Evolutionary conservation across 2,888 invertebrate genomes (phyloP).

Genomic region (Noctua janthe): DNA sequence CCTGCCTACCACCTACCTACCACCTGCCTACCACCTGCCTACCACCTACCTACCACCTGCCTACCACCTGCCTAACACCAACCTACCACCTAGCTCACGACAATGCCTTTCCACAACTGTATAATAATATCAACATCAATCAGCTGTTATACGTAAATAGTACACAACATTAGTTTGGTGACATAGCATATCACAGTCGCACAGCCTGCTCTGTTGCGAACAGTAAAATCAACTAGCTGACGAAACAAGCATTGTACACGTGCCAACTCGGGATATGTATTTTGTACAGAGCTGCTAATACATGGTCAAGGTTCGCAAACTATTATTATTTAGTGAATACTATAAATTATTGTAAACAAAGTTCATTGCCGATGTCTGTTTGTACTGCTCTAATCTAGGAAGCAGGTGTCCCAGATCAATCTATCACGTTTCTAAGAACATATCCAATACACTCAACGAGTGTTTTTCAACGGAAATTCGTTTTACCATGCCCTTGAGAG

Average conservation of each 20-base stretch:
- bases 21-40: too few relatives aligned
- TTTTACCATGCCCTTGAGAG: too few relatives aligned
- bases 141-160: constrained; percentile 31
- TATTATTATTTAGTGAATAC: constrained; percentile 43
- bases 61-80: too few relatives aligned
- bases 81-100: too few relatives aligned
- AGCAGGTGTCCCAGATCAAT: constrained; percentile 13
- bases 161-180: constrained; percentile 8
- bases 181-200: constrained; percentile 30
- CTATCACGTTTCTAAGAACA: not conserved
- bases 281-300: constrained; percentile 15
- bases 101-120: too few relatives aligned
- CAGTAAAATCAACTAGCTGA: constrained; percentile 49
- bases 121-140: constrained; percentile 16
- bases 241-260: constrained; percentile 69
- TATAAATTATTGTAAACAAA: constrained; percentile 43
- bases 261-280: constrained; percentile 60
- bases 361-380: not conserved
- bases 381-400: not conserved
- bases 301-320: constrained; percentile 52
- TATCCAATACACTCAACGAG: constrained; percentile 1
- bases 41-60: too few relatives aligned
- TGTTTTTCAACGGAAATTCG: not conserved
- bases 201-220: constrained; percentile 49
- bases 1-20: too few relatives aligned